Conservation (phyloP, 2,797 vertebrate species). For the Spinibarbus caldwelli region DNA sequence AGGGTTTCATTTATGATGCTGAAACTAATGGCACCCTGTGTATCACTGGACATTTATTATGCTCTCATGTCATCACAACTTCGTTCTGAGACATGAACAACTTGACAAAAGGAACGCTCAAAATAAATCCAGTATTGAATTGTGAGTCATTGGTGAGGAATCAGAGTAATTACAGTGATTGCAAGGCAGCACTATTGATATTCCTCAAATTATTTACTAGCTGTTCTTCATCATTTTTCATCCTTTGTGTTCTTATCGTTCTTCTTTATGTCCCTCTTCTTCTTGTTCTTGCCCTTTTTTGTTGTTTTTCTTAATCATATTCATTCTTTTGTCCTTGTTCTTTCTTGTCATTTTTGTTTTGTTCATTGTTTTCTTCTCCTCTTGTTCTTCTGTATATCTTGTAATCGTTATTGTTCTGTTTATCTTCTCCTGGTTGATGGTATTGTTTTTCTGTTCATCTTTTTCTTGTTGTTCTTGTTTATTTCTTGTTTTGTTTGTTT, state of each 20-base stretch:
- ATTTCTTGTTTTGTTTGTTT: background rate
- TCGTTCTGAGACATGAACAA: background rate
- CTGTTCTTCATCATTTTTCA: background rate
- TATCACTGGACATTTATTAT: conserved; percentile 72
- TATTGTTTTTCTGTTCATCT: background rate
- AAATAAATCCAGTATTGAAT: conserved; percentile 8
- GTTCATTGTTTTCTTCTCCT: background rate
- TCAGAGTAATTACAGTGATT: background rate
- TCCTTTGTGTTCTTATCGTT: background rate
- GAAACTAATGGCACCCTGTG: conserved; percentile 54
- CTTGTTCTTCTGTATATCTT: background rate
- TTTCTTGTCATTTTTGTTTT: background rate
- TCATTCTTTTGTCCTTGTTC: background rate
- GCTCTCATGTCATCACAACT: conserved; percentile 63
- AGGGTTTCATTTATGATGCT: conserved; percentile 8
- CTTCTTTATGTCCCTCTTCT: background rate
- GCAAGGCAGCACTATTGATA: background rate
- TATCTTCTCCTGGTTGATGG: background rate
- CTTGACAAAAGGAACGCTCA: background rate
- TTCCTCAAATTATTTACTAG: background rate
- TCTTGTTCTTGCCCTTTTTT: background rate
- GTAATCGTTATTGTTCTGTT: background rate
- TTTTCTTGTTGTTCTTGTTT: background rate
- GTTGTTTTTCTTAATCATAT: background rate
- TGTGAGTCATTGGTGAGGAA: background rate